A percentile compares a stretch with the other conserved stretches of the same genome.
Conservation (phyloP, 2,113 vertebrate species). For the Catharus bicknelli region DNA sequence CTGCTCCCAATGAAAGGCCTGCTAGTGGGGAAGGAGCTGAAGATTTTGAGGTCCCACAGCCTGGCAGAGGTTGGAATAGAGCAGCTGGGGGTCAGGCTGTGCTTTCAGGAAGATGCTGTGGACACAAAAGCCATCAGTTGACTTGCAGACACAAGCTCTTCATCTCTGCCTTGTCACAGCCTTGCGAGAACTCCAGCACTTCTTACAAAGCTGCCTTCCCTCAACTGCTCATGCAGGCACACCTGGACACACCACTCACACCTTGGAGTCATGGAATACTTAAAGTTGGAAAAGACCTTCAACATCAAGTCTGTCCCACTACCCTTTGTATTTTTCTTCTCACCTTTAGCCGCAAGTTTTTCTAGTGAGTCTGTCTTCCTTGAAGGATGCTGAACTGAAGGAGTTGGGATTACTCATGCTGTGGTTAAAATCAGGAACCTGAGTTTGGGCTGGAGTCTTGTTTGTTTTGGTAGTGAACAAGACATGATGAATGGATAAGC, state of each 20-base stretch:
- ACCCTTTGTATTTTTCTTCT: neutral
- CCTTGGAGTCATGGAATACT: neutral
- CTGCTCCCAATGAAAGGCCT: neutral
- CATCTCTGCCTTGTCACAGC: neutral
- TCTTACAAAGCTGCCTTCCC: neutral
- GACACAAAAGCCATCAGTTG: neutral
- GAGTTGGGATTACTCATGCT: neutral
- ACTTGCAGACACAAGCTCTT: neutral
- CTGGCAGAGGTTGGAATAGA: neutral
- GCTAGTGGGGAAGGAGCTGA: neutral
- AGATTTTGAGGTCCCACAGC: neutral
- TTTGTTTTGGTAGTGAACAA: neutral
- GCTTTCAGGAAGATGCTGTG: rapidly evolving
- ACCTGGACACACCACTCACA: neutral
- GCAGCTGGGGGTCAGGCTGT: neutral
- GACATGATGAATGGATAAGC: neutral
- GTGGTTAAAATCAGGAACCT: neutral
- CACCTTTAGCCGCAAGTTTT: neutral
- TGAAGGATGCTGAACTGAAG: neutral
- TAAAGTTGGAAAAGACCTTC: neutral
- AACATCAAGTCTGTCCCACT: neutral
- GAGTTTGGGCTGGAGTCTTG: neutral
- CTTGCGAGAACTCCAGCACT: neutral
- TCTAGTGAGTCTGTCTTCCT: neutral
- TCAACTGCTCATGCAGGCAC: rapidly evolving